Evolutionary conservation across 2,888 invertebrate genomes (phyloP).

Genomic region (Tetrapedia diversipes): DNA sequence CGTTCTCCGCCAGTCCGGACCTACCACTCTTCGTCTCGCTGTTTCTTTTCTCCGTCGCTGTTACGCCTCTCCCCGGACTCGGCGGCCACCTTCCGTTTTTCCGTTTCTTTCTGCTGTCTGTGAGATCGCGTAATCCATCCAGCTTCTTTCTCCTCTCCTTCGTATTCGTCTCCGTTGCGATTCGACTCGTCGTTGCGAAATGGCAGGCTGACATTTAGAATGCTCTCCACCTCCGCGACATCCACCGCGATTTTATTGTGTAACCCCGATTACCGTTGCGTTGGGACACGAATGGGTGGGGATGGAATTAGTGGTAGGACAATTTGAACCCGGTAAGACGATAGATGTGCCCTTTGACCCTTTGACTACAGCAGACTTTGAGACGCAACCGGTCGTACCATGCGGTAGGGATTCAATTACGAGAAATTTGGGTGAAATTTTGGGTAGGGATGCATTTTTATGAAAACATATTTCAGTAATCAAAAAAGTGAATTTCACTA

Average conservation of each 20-base stretch:
- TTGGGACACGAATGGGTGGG: not conserved
- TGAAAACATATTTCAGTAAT: too few species aligned
- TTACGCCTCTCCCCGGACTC: constrained; percentile 9
- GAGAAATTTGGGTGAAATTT: too few species aligned
- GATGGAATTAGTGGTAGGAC: not conserved
- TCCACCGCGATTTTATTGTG: constrained; percentile 25
- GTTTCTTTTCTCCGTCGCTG: constrained; percentile 36
- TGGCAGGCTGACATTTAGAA: constrained; percentile 52
- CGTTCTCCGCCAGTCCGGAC: constrained; percentile 52
- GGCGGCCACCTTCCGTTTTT: constrained; percentile 21
- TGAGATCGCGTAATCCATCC: constrained; percentile 50
- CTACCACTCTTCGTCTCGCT: constrained; percentile 52
- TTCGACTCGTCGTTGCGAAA: constrained; percentile 30
- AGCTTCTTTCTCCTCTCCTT: not conserved
- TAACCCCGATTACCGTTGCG: constrained; percentile 31
- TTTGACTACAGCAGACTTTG: too few species aligned
- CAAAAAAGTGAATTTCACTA: too few species aligned
- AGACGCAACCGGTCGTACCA: too few species aligned
- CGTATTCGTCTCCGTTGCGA: not conserved
- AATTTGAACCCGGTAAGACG: not conserved
- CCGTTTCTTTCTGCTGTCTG: constrained; percentile 32
- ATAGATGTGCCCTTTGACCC: too few species aligned
- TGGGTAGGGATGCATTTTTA: too few species aligned
- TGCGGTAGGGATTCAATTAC: too few species aligned
- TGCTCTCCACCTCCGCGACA: constrained; percentile 26